Percentiles rank a stretch among this genome's conserved stretches.
phyloP scores from a whole-genome alignment of 2,797 vertebrate genomes.

The Cetoscarus ocellatus region DNA sequence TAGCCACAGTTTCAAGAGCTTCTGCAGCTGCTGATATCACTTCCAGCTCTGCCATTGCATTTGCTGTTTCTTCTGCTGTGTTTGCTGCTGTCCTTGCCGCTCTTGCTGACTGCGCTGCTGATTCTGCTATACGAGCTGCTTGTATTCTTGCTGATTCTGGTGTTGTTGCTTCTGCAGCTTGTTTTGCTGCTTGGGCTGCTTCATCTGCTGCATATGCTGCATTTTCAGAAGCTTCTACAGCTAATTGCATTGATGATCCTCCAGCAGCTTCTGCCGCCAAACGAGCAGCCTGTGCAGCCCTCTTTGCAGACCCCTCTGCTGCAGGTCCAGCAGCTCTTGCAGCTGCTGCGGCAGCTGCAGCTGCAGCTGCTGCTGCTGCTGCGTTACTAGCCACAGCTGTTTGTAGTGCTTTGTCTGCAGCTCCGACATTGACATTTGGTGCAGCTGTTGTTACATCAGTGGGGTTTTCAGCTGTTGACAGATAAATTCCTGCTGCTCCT shows the following conservation, averaged over 20 bases:
- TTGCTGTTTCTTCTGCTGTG: constrained; percentile 3
- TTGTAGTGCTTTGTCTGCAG: background rate
- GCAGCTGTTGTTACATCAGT: accelerated
- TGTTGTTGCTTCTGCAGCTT: background rate
- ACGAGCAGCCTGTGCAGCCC: no score
- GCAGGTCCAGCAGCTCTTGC: background rate
- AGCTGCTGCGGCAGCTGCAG: background rate
- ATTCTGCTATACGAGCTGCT: constrained; percentile 5
- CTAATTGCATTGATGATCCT: background rate
- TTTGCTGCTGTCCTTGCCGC: background rate
- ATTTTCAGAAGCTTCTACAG: background rate
- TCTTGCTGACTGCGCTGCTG: background rate
- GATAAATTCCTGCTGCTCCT: background rate
- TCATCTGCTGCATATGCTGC: constrained; percentile 1
- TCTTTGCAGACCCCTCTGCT: no score
- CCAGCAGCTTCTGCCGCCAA: no score
- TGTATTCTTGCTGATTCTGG: no score
- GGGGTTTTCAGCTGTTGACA: background rate
- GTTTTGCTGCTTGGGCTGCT: constrained; percentile 18
- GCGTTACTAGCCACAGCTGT: background rate
- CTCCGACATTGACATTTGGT: background rate
- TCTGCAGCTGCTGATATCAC: no score
- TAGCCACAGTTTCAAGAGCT: background rate
- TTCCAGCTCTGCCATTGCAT: background rate
- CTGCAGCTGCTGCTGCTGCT: background rate